These are phyloP conservation scores for Smithornis capensis DNA, from an alignment of 2,113 vertebrate genomes.

Conservation along the genomic window DNA sequence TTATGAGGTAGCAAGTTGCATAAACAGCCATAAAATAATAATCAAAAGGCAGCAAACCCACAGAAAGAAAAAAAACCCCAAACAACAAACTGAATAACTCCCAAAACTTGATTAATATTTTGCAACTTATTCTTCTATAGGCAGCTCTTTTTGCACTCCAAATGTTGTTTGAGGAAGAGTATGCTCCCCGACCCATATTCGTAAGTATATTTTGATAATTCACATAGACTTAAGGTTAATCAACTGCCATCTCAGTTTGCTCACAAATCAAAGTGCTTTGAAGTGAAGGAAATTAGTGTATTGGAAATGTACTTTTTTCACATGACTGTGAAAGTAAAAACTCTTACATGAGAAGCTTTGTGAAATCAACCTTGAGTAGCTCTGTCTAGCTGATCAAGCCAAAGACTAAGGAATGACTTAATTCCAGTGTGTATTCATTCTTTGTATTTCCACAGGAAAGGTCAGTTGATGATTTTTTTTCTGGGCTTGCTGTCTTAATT, in stretches of 20 bases:
- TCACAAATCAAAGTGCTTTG: too few species aligned
- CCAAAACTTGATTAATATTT: not conserved
- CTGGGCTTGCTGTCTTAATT: not conserved
- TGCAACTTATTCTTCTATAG: slow-evolving; percentile 64
- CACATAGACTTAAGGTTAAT: not conserved
- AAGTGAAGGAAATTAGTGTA: not conserved
- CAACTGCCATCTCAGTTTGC: too few species aligned
- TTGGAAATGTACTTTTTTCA: not conserved
- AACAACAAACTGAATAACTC: not conserved
- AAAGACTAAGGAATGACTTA: not conserved
- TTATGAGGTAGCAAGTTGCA: not conserved
- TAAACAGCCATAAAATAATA: not conserved
- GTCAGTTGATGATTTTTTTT: not conserved
- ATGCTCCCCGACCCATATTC: slow-evolving; percentile 86
- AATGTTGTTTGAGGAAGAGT: slow-evolving; percentile 83
- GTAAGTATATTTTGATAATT: slow-evolving; percentile 76
- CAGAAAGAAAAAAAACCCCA: not conserved
- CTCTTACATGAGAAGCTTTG: not conserved
- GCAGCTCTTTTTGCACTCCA: slow-evolving; percentile 94
- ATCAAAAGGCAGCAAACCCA: not conserved
- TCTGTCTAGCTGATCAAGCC: not conserved
- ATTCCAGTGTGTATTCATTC: not conserved
- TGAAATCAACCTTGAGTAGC: not conserved
- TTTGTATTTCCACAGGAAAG: not conserved
- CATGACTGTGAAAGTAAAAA: not conserved